These are phyloP conservation scores for Meda fulgida DNA, from an alignment of 2,797 vertebrate genomes.

Conservation along the genomic window DNA sequence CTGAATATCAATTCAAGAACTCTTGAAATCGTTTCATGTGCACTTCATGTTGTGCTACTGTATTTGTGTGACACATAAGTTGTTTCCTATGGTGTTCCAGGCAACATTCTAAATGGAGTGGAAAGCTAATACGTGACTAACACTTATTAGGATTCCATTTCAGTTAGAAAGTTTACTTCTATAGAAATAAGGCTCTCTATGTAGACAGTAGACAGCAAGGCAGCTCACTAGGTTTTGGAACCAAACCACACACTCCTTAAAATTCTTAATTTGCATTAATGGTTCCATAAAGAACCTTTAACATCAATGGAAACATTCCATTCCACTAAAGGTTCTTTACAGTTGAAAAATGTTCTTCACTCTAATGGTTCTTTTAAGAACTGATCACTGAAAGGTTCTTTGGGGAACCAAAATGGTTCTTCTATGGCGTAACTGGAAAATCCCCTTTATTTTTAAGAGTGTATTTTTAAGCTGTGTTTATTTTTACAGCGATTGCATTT, in stretches of 20 bases:
- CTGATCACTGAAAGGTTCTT: neutral
- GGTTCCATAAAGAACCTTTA: neutral
- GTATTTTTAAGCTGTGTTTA: neutral
- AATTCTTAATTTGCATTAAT: neutral
- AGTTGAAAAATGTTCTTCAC: neutral
- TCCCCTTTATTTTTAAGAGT: neutral
- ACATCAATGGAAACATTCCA: neutral
- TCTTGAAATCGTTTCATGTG: neutral
- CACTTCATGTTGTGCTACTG: too few relatives aligned
- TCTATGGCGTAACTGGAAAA: neutral
- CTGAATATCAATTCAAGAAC: too few relatives aligned
- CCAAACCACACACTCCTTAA: neutral
- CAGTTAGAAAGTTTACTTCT: neutral
- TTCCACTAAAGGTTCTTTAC: neutral
- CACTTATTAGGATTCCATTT: neutral
- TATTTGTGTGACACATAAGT: neutral
- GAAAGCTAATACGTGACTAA: too few relatives aligned
- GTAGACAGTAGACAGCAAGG: neutral
- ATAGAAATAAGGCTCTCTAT: neutral
- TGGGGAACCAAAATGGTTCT: neutral
- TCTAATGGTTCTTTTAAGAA: neutral
- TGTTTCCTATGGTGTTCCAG: neutral
- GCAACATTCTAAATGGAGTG: too few relatives aligned
- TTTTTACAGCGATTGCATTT: slow-evolving; percentile 26
- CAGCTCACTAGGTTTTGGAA: neutral